phyloP scores from a whole-genome alignment of 2,113 vertebrate species.

The Nerophis ophidion region DNA sequence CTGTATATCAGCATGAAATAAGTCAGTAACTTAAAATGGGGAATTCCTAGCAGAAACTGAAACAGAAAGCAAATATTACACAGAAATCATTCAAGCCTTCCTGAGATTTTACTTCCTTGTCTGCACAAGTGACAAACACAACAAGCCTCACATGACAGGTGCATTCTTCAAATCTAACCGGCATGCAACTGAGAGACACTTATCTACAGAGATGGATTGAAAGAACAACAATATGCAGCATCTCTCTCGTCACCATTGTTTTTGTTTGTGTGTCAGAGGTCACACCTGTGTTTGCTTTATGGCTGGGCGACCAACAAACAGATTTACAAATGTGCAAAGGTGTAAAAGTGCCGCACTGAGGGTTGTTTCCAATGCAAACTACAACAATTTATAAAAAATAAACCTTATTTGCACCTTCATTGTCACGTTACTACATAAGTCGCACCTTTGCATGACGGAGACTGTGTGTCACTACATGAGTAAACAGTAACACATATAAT shows the following conservation, averaged over 20 bases:
- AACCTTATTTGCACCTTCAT: no score
- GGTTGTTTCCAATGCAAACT: no score
- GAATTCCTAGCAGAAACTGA: no score
- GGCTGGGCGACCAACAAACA: background rate
- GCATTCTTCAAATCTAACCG: background rate
- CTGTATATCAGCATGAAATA: no score
- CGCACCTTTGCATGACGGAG: no score
- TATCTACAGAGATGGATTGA: slow-evolving; percentile 16
- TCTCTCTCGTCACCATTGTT: background rate
- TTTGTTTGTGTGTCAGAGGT: background rate
- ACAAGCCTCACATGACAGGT: background rate
- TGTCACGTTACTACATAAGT: no score
- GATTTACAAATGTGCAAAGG: no score
- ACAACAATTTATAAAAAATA: no score
- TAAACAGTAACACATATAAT: background rate
- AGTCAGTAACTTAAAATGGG: no score
- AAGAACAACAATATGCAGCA: slow-evolving; percentile 1
- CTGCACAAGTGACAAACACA: slow-evolving; percentile 2
- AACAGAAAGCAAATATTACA: no score
- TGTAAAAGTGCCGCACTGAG: no score
- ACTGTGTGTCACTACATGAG: background rate
- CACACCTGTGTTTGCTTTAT: background rate
- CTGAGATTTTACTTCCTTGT: background rate
- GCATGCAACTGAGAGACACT: slow-evolving; percentile 8
- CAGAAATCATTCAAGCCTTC: background rate